Percentiles rank a stretch among this genome's conserved stretches.
These are phyloP conservation scores for Drosophila pegasa DNA, from an alignment of 2,888 invertebrate species.

Conservation along the genomic window DNA sequence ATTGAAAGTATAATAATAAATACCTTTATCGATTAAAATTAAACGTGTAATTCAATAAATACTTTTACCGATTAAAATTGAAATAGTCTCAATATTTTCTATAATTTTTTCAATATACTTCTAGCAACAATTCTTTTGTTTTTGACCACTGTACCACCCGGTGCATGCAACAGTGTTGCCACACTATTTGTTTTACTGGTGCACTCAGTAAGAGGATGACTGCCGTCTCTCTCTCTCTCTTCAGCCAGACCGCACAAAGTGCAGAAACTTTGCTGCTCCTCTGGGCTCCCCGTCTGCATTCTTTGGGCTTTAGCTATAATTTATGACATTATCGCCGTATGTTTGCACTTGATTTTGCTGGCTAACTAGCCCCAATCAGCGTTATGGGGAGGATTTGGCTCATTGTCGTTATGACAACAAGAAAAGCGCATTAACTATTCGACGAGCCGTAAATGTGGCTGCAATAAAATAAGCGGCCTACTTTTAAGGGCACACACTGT, in stretches of 20 bases:
- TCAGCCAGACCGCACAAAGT: not conserved
- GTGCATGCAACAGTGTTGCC: slow-evolving; percentile 2
- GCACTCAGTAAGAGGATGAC: slow-evolving; percentile 21
- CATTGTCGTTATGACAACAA: slow-evolving; percentile 45
- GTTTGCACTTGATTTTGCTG: slow-evolving; percentile 27
- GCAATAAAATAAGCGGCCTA: slow-evolving; percentile 72
- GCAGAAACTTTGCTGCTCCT: not conserved
- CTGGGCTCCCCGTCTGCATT: not conserved
- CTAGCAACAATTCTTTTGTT: not conserved
- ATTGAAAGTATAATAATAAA: too few relatives aligned
- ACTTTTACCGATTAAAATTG: too few relatives aligned
- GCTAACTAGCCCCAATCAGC: slow-evolving; percentile 42
- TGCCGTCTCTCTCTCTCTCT: not conserved
- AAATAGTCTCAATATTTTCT: too few relatives aligned
- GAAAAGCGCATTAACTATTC: slow-evolving; percentile 75
- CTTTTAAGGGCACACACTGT: slow-evolving; percentile 47
- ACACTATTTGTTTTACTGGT: slow-evolving; percentile 34
- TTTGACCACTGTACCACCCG: slow-evolving; percentile 1
- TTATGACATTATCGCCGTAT: slow-evolving; percentile 41
- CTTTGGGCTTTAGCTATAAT: slow-evolving; percentile 26
- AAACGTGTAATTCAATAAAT: too few relatives aligned
- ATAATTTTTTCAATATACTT: not conserved
- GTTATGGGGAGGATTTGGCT: slow-evolving; percentile 17
- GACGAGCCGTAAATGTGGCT: slow-evolving; percentile 58
- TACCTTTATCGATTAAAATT: too few relatives aligned